Base-by-base conservation (phyloP, 1,140 invertebrate species). In the Amyelois transitella region DNA sequence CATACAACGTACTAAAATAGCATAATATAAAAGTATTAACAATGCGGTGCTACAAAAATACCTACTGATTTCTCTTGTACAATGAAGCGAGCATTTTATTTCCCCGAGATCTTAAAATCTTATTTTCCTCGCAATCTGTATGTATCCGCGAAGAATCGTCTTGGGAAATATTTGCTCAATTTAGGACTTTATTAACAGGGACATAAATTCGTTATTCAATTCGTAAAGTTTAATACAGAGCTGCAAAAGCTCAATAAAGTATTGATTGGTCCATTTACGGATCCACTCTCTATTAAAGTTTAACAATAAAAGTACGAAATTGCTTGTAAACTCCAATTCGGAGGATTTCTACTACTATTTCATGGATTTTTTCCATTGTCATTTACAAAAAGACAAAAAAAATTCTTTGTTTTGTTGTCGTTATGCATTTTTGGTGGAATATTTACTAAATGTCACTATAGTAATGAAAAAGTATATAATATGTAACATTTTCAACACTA, bases 261-360 rank as follows among this genome's bases (percentile, higher is more conserved):
- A 71, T 71, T 71, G 69, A 71, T 71, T 64, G 66, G 53, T 62
- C 56, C 63, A 66, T 64, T 66, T 60, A 64, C 63, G 55, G 62
- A 60, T 66, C 69, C 50, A 32, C 43, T 60, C 61, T 69, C 59
- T 69, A 72, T 69, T 69, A 72, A 72, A 72, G 66, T 72, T 72
- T 72, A 53, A 69, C 61, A 66, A 72, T 72, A 72, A 69, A 65
- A 66, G 47, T 32, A 54, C 38, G 53, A 38, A 62, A 63, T 55
- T 51, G 52, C 55, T 64, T 63, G 59, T 60, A 58, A 65, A 65
- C 53, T 62, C 63, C 38, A 43, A 49, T 58, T 58, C 62, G 45
- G 45, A 19, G 20, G 2, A 45, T 45, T 21, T 48, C 45, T 21
- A 21, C 6, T 48, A 20, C 45, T 1, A 45, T 45, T n/a, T 20